Percentiles rank a stretch among this genome's conserved stretches.
Evolutionary conservation across 2,113 vertebrate genomes (phyloP).

Genomic region (Chunga burmeisteri): DNA sequence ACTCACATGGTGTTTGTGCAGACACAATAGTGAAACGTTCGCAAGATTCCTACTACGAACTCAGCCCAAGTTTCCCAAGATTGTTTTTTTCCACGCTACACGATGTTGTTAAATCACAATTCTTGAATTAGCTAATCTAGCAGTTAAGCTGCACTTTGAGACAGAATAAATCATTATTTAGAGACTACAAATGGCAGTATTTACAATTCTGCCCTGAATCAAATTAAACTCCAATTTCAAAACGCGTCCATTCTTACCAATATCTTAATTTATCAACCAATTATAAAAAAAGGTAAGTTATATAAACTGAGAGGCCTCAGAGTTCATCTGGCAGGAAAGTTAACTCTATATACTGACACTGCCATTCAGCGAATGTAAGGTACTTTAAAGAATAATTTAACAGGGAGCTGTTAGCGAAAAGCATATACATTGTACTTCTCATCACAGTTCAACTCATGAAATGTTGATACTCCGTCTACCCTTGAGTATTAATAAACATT

Average conservation of each 20-base stretch:
- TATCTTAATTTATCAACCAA: slow-evolving; percentile 1
- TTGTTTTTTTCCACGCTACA: background rate
- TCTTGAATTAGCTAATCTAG: background rate
- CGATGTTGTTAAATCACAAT: background rate
- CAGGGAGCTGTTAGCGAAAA: background rate
- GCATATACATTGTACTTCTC: background rate
- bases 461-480: background rate
- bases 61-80: slow-evolving; percentile 3
- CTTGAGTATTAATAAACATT: background rate
- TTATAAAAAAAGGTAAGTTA: background rate
- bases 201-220: background rate
- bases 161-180: slow-evolving; percentile 12
- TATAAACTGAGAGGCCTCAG: background rate
- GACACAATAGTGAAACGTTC: background rate
- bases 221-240: slow-evolving; percentile 9
- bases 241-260: background rate
- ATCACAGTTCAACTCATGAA: background rate
- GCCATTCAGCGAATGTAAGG: background rate
- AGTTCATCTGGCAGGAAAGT: slow-evolving; percentile 5
- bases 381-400: background rate
- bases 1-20: background rate
- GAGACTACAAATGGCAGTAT: background rate
- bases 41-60: background rate
- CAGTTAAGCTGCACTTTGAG: background rate
- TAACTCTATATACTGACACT: background rate